Base-by-base conservation (phyloP, 2,888 invertebrate species). In the Steinernema scapterisci region DNA sequence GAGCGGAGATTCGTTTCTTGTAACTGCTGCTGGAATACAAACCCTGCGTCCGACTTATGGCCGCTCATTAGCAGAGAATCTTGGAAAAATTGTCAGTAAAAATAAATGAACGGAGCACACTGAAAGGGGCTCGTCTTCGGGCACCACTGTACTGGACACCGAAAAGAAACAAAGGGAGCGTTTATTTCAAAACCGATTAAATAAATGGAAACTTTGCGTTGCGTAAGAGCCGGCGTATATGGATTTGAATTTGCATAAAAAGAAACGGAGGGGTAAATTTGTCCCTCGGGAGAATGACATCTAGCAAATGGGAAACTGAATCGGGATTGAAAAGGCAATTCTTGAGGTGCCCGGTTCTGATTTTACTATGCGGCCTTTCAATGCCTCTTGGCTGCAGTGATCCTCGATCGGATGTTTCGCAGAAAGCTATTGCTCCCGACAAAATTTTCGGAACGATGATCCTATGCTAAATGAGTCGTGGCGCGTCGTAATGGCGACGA, bases 391-490 rank as follows among this genome's bases (percentile, higher is more conserved):
- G 38, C 9, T 3, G 38, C 5, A 6, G 5, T 38, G 38, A 38
- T 9, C 38, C 38, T 38, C 38, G 38, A 38, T 38, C 5, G 38
- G 38, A 6, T 9, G 38, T 3, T 38, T 9, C 3, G 3, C 38
- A 6, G 38, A 38, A 38, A 38, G 9, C 38, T 38, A 38, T n/a
- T n/a, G n/a, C n/a, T n/a, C n/a, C 38, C 38, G 38, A 38, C 38
- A 38, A 38, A n/a, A n/a, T 13, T 38, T 63, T 31, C 16, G 16
- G 31, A 63, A 25, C 63, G 63, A 63, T 63, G 63, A 63, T 31
- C 31, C 31, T 31, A 31, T 63, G 63, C 63, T 31, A 63, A 63
- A 63, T 63, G 63, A 63, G 63, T 63, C 63, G 63, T 63, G 31
- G 23, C 31, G 27, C 31, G 31, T 63, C 63, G 16, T 27, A 25